Evolutionary conservation across 92 coral and sea anemone genomes (phyloP).

Genomic region (Actinernus sp.): DNA sequence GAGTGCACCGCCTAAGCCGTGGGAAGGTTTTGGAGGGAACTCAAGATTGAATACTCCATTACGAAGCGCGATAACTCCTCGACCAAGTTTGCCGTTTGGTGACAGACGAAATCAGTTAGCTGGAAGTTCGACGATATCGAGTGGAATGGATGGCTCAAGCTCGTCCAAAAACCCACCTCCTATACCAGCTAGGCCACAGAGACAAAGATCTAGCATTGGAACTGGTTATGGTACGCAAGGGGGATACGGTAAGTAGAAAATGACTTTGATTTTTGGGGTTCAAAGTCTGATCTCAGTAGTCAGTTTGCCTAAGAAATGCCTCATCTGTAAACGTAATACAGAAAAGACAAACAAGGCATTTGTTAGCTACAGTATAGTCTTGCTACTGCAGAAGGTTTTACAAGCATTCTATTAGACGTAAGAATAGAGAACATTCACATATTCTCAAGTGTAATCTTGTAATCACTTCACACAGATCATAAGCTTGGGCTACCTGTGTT

Average conservation of each 20-base stretch:
- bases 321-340: too few relatives aligned
- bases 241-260: slow-evolving; percentile 12
- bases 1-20: slow-evolving; percentile 97
- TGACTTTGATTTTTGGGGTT: too few relatives aligned
- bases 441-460: too few relatives aligned
- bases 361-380: too few relatives aligned
- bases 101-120: slow-evolving; percentile 40
- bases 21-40: slow-evolving; percentile 88
- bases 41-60: slow-evolving; percentile 66
- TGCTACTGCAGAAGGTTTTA: too few relatives aligned
- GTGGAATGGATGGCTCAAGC: slow-evolving; percentile 28
- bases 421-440: too few relatives aligned
- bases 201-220: slow-evolving; percentile 14
- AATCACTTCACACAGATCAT: too few relatives aligned
- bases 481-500: too few relatives aligned
- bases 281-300: too few relatives aligned
- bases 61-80: slow-evolving; percentile 67
- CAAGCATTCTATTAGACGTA: too few relatives aligned
- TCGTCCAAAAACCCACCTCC: slow-evolving; percentile 71
- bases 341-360: too few relatives aligned
- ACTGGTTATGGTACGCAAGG: slow-evolving; percentile 13
- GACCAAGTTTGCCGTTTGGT: slow-evolving; percentile 57
- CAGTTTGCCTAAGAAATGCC: too few relatives aligned
- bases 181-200: slow-evolving; percentile 79
- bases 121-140: slow-evolving; percentile 3